Evolutionary conservation across 1,140 invertebrate genomes (phyloP), one percentile per base, ranked within the genome.

Genomic region (Cyrtorhinus lividipennis): DNA sequence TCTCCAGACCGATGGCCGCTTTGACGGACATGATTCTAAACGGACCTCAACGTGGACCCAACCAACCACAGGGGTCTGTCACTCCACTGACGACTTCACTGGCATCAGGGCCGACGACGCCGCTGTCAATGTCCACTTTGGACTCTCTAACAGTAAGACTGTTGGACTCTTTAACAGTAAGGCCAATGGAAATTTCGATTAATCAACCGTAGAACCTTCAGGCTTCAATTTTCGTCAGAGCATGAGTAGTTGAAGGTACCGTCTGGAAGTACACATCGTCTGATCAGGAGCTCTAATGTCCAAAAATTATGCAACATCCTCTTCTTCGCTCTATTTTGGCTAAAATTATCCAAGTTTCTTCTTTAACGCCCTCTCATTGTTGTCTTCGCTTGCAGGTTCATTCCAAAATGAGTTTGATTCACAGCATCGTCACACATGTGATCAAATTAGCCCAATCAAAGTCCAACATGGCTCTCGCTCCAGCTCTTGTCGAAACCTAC

Each of bases 331-430:
- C n/a, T n/a, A n/a, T n/a, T n/a, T n/a, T n/a, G n/a, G n/a, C n/a
- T n/a, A n/a, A n/a, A n/a, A n/a, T n/a, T n/a, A n/a, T n/a, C n/a
- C n/a, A n/a, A n/a, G n/a, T n/a, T n/a, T n/a, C n/a, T n/a, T n/a
- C n/a, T n/a, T n/a, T n/a, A n/a, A n/a, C n/a, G n/a, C n/a, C n/a
- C n/a, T n/a, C n/a, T n/a, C n/a, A n/a, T n/a, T n/a, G n/a, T n/a
- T n/a, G n/a, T n/a, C n/a, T n/a, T n/a, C n/a, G n/a, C 15, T 53
- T 53, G 18, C 48, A 53, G 48, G 79, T 83, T 12, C 82, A 84
- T 70, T 91, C 92, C 0, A 97, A 97, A 74, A 97, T 98, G 94
- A 94, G 90, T 65, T 74, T 98, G n/a, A 95, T 97, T 62, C 93
- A 97, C 70, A 88, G 86, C 57, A 94, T 94, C 68, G 90, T 92